These are phyloP conservation scores for Volucella inflata DNA, from an alignment of 2,888 invertebrate species.

Conservation along the genomic window DNA sequence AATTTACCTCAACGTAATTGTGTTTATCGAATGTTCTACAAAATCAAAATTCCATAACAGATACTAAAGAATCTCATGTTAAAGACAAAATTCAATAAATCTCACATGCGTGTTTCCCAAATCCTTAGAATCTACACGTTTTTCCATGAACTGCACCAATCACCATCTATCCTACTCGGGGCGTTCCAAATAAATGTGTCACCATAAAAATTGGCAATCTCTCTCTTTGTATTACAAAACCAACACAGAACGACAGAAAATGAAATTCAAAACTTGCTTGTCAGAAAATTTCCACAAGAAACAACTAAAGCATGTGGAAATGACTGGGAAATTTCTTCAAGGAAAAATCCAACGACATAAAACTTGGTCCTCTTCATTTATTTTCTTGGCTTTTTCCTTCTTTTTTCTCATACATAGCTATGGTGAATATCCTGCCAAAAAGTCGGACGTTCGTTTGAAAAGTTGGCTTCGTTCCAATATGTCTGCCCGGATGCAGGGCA, in stretches of 20 bases:
- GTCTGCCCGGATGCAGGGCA: constrained; percentile 51
- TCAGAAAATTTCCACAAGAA: constrained; percentile 17
- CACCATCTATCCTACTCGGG: too few species aligned
- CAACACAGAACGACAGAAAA: background rate
- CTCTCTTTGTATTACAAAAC: background rate
- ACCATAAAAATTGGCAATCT: too few species aligned
- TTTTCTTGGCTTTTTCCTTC: background rate
- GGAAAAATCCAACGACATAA: constrained; percentile 33
- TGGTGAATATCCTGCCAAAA: constrained; percentile 38
- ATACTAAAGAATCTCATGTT: too few species aligned
- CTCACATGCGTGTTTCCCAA: too few species aligned
- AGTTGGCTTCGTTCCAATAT: constrained; percentile 59
- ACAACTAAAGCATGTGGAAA: constrained; percentile 11
- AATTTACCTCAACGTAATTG: too few species aligned
- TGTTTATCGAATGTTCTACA: too few species aligned
- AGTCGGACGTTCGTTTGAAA: constrained; percentile 39
- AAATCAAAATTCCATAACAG: too few species aligned
- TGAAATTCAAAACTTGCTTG: constrained; percentile 26
- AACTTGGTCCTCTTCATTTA: background rate
- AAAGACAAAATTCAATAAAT: too few species aligned
- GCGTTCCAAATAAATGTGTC: too few species aligned
- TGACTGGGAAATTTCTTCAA: constrained; percentile 29
- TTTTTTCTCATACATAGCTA: constrained; percentile 15
- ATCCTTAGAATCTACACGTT: too few species aligned
- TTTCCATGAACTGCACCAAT: too few species aligned